Evolutionary conservation across 2,797 vertebrate genomes (phyloP).

Genomic region (Diceros bicornis): DNA sequence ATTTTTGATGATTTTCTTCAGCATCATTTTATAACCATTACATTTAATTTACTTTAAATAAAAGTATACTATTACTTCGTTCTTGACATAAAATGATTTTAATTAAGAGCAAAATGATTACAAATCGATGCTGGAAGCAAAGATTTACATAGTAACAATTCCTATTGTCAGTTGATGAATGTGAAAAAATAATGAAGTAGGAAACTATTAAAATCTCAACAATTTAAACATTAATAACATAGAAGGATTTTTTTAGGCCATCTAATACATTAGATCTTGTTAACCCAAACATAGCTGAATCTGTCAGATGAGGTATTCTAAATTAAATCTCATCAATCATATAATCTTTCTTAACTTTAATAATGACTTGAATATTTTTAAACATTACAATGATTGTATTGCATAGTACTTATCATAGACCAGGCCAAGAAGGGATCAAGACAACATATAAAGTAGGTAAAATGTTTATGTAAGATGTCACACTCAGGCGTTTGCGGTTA

Average conservation of each 20-base stretch:
- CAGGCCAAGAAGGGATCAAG: background rate
- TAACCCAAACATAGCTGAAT: background rate
- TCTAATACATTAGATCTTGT: background rate
- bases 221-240: background rate
- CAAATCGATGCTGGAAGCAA: background rate
- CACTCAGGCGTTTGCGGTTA: background rate
- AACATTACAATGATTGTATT: background rate
- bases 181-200: background rate
- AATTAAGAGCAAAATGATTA: conserved; percentile 16
- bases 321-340: background rate
- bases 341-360: background rate
- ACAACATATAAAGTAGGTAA: background rate
- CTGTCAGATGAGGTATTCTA: background rate
- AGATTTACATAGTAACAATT: background rate
- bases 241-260: background rate
- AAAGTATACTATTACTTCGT: conserved; percentile 27
- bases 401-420: background rate
- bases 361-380: background rate
- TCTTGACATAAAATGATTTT: conserved; percentile 29
- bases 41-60: background rate
- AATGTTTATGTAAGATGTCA: background rate
- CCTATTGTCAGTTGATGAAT: background rate
- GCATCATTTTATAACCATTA: conserved; percentile 25
- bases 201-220: background rate
- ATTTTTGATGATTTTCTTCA: background rate